Evolutionary conservation across 1,140 invertebrate species (phyloP).

Genomic region (Drosophila neocordata): DNA sequence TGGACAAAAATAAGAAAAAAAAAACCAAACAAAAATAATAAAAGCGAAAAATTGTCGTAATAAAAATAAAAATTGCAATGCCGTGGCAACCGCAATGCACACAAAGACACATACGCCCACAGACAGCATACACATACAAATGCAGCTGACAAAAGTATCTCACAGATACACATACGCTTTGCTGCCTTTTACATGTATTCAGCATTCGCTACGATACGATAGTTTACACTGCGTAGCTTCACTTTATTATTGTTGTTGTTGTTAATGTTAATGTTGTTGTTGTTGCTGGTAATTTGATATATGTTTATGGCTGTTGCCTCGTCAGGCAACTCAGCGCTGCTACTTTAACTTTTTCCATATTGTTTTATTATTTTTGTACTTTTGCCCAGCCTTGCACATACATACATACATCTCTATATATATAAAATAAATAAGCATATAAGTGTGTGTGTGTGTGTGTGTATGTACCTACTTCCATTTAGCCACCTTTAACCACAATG

Average conservation of each 20-base stretch:
- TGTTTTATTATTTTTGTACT: slow-evolving; percentile 35
- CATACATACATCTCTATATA: not conserved
- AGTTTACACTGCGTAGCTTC: slow-evolving; percentile 60
- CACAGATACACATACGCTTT: slow-evolving; percentile 58
- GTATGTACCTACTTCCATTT: slow-evolving; percentile 30
- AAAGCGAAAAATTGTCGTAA: slow-evolving; percentile 71
- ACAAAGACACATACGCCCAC: slow-evolving; percentile 24
- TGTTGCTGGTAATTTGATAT: slow-evolving; percentile 73
- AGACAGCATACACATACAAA: slow-evolving; percentile 18
- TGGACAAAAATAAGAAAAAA: not conserved
- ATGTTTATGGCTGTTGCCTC: slow-evolving; percentile 79
- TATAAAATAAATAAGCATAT: too few species aligned
- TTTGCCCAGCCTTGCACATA: slow-evolving; percentile 28
- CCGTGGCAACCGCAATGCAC: slow-evolving; percentile 72
- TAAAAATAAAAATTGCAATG: slow-evolving; percentile 68
- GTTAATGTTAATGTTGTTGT: slow-evolving; percentile 24
- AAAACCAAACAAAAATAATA: slow-evolving; percentile 33
- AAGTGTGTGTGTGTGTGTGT: slow-evolving; percentile 17
- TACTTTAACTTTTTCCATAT: slow-evolving; percentile 75
- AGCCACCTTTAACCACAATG: slow-evolving; percentile 61
- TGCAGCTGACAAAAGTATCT: slow-evolving; percentile 64
- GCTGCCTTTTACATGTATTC: not conserved
- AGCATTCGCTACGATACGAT: slow-evolving; percentile 44
- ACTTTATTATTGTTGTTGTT: not conserved
- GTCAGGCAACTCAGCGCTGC: slow-evolving; percentile 59